Base-by-base conservation (phyloP, 2,888 invertebrate genomes). In the Tipula confusa region DNA sequence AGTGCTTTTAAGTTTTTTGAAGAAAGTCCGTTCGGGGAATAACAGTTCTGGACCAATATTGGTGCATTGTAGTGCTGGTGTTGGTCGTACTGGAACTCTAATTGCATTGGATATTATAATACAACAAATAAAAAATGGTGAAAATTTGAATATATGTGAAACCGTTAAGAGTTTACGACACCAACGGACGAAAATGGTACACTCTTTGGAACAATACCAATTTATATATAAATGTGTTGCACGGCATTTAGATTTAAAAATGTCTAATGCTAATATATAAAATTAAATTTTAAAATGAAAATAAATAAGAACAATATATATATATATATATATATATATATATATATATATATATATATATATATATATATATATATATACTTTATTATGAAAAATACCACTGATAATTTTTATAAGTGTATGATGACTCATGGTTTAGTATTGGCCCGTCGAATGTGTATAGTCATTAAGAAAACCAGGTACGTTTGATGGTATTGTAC, bases 1-100 rank as follows among this genome's bases (percentile, higher is more conserved):
- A 82, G 91, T 92, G n/a, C n/a, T n/a, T 85, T 88, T 92, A 81
- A 91, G n/a, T n/a, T n/a, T 95, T 86, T 92, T 93, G 81, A 91
- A 93, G 85, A 89, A 92, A 0, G 89, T 86, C 87, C 86, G 87
- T n/a, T 29, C 29, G 29, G 80, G 29, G 1, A 29, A 15, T 5
- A 29, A 13, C 29, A 91, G 91, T 43, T 91, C 92, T 84, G 90
- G 90, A n/a, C 91, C 93, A 29, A 91, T 93, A 82, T 90, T 94
- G 11, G 92, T 83, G 31, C 85, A 81, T 86, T 88, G 87, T 88
- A 94, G 95, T 87, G 95, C 95, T 86, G 95, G 95, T 28, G 94
- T 95, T 81, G 95, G 95, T 9, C 91, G 95, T 84, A 95, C 95
- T 11, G 95, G 95, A 1, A 95, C 95, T 0, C 91, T 94, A 85